These are phyloP conservation scores for Rosalia funebris DNA, from an alignment of 2,888 invertebrate genomes.

Conservation along the genomic window DNA sequence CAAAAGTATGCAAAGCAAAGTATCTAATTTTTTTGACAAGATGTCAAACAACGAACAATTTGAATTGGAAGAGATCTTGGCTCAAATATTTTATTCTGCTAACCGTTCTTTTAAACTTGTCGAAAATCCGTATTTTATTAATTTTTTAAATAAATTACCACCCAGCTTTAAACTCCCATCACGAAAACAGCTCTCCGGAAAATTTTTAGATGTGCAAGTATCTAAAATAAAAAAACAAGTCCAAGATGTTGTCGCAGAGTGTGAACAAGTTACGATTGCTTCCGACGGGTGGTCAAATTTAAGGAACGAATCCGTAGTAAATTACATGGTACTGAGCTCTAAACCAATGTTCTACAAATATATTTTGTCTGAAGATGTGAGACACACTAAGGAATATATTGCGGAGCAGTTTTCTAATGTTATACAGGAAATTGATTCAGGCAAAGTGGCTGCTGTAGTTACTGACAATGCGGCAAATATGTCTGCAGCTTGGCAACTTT, in stretches of 20 bases:
- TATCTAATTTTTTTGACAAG: too few relatives aligned
- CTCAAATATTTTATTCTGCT: too few relatives aligned
- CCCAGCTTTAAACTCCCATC: not conserved
- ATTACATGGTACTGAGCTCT: not conserved
- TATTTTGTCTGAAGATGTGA: slow-evolving; percentile 16
- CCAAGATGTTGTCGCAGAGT: not conserved
- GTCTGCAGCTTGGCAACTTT: slow-evolving; percentile 8
- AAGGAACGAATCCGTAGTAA: not conserved
- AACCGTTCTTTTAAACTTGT: too few relatives aligned
- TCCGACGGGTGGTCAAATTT: not conserved
- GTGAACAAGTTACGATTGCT: not conserved
- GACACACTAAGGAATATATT: slow-evolving; percentile 10
- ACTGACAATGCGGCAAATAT: slow-evolving; percentile 22
- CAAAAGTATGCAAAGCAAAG: too few relatives aligned
- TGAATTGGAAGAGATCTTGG: too few relatives aligned
- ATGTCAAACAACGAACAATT: too few relatives aligned
- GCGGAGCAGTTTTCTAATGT: not conserved
- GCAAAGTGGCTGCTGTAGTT: slow-evolving; percentile 17
- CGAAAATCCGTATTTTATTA: too few relatives aligned
- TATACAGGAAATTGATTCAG: not conserved
- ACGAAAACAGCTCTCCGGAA: not conserved
- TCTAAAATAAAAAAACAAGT: not conserved
- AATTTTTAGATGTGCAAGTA: not conserved
- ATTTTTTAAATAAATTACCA: too few relatives aligned
- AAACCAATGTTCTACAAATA: slow-evolving; percentile 4